A percentile compares a stretch with the other conserved stretches of the same genome.
These are phyloP conservation scores for Pangasius macronema DNA, from an alignment of 2,797 vertebrate genomes.

Conservation along the genomic window DNA sequence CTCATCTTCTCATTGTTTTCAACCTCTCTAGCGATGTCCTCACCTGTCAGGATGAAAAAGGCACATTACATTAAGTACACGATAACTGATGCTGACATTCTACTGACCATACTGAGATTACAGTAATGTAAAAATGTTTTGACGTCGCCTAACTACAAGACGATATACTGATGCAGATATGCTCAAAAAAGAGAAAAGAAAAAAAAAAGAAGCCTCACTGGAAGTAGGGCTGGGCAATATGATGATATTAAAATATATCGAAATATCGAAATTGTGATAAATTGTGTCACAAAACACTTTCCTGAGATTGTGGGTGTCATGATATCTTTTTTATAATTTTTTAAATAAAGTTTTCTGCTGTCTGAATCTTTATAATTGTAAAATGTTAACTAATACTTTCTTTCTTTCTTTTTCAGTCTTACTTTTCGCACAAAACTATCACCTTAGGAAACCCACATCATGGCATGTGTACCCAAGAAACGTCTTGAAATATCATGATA, in stretches of 20 bases:
- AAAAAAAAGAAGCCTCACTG: background rate
- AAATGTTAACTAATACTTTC: background rate
- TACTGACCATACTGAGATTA: background rate
- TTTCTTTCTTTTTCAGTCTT: background rate
- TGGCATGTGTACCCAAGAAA: background rate
- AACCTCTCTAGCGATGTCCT: conserved; percentile 88
- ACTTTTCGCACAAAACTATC: background rate
- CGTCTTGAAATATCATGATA: background rate
- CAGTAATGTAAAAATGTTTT: background rate
- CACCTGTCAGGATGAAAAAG: conserved; percentile 71
- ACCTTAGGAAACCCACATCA: background rate
- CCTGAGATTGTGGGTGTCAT: background rate
- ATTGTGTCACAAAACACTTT: background rate
- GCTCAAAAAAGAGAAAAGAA: background rate
- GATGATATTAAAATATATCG: background rate
- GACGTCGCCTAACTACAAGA: background rate
- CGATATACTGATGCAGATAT: background rate
- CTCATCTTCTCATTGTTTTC: conserved; percentile 86
- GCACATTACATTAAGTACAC: background rate
- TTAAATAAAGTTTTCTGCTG: background rate
- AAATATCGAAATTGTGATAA: background rate
- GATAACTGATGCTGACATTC: background rate
- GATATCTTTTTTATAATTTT: background rate
- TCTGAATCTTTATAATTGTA: background rate
- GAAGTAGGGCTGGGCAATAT: background rate